Evolutionary conservation across 1,140 invertebrate genomes (phyloP).

Genomic region (Drosophila kepulauana): DNA sequence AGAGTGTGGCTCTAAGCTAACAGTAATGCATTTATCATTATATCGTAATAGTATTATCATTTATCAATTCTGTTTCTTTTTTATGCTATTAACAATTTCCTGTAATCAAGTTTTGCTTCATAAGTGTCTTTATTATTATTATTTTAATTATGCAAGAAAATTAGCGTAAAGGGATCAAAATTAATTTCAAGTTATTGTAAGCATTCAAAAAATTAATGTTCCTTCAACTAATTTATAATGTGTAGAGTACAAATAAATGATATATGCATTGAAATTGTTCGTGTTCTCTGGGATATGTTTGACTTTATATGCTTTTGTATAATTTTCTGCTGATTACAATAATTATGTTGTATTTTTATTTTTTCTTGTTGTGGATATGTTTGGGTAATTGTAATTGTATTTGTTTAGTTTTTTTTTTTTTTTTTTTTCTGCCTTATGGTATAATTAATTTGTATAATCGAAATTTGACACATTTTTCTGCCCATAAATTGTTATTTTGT

Average conservation of each 20-base stretch:
- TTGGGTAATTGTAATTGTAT: constrained; percentile 48
- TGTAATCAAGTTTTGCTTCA: constrained; percentile 83
- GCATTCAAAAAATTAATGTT: constrained; percentile 30
- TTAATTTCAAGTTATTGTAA: constrained; percentile 11
- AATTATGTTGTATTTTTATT: constrained; percentile 64
- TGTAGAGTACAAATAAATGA: constrained; percentile 32
- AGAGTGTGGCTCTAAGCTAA: constrained; percentile 52
- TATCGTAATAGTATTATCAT: constrained; percentile 27
- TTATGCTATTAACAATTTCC: constrained; percentile 78
- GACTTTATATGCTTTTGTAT: constrained; percentile 62
- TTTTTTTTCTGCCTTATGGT: constrained; percentile 48
- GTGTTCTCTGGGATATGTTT: constrained; percentile 68
- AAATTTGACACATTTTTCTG: constrained; percentile 72
- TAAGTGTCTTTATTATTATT: constrained; percentile 60
- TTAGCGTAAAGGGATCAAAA: constrained; percentile 9
- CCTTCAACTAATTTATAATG: constrained; percentile 40
- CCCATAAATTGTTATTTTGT: constrained; percentile 25
- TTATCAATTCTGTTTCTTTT: constrained; percentile 39
- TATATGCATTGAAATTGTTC: constrained; percentile 37
- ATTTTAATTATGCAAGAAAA: constrained; percentile 44
- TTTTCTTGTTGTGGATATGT: constrained; percentile 71
- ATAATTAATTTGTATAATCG: constrained; percentile 72
- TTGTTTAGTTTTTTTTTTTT: constrained; percentile 26
- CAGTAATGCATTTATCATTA: constrained; percentile 39
- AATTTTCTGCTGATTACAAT: constrained; percentile 58